Conservation (phyloP, 2,888 invertebrate genomes). For the Dolichomitus sp. region DNA sequence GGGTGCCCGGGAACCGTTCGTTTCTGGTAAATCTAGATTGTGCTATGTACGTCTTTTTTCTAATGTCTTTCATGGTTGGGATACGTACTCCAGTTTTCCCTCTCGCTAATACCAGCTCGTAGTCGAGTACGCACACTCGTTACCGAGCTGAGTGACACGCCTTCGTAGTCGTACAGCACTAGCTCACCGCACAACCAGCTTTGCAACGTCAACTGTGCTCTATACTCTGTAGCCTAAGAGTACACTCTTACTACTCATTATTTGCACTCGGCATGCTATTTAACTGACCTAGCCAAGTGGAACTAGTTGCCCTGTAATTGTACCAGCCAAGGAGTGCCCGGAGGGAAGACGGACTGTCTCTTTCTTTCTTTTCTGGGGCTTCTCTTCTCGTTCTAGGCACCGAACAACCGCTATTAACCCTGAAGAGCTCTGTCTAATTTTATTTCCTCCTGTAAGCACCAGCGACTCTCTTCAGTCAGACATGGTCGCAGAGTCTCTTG, state of each 20-base stretch:
- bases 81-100: conserved; percentile 17
- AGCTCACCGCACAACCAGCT: neutral
- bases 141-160: conserved; percentile 53
- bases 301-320: conserved; percentile 73
- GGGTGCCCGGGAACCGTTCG: neutral
- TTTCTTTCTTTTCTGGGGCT: conserved; percentile 12
- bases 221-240: conserved; percentile 32
- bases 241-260: conserved; percentile 64
- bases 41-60: neutral
- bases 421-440: conserved; percentile 64
- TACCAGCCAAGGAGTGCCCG: conserved; percentile 69
- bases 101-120: conserved; percentile 22
- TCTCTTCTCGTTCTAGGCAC: conserved; percentile 36
- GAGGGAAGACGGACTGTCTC: conserved; percentile 63
- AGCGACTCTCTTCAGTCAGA: neutral
- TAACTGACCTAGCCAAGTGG: conserved; percentile 70
- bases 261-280: conserved; percentile 72
- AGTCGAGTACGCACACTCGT: conserved; percentile 47
- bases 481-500: neutral
- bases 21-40: neutral
- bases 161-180: conserved; percentile 37
- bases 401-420: conserved; percentile 43
- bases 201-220: neutral
- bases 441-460: conserved; percentile 29
- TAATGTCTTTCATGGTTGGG: neutral